Evolutionary conservation across 2,888 invertebrate species (phyloP).

Genomic region (Escarpia spicata): DNA sequence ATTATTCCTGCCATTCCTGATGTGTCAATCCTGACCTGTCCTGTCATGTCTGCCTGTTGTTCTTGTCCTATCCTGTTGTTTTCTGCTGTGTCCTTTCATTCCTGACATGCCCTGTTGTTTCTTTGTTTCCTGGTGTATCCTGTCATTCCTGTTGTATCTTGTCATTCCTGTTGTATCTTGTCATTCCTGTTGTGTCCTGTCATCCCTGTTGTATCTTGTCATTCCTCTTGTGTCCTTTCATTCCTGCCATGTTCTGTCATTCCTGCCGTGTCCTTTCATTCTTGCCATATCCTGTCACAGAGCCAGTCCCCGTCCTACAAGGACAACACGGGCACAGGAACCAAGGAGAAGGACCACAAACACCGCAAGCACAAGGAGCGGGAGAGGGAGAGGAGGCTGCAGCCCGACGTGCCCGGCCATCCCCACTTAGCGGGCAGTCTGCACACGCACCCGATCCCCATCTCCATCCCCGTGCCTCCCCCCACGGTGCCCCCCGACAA

Average conservation of each 20-base stretch:
- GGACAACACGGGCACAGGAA: conserved; percentile 27
- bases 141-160: not conserved
- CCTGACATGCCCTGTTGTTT: not conserved
- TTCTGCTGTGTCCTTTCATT: not conserved
- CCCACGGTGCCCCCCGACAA: conserved; percentile 25
- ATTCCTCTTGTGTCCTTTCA: not conserved
- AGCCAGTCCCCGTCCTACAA: conserved; percentile 41
- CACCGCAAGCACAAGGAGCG: conserved; percentile 20
- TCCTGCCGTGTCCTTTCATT: not conserved
- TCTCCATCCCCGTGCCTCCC: conserved; percentile 28
- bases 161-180: not conserved
- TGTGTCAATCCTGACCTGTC: too few species aligned
- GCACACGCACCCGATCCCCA: not conserved
- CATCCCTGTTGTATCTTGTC: not conserved
- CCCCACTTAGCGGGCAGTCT: conserved; percentile 14
- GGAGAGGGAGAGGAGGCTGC: not conserved
- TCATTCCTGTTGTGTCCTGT: not conserved
- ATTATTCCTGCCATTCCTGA: not conserved
- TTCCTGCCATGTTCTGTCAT: not conserved
- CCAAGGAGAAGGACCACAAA: conserved; percentile 23
- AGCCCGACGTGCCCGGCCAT: not conserved
- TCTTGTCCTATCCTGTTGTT: not conserved
- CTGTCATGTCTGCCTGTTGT: not conserved
- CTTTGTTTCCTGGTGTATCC: too few species aligned
- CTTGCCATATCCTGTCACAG: conserved; percentile 25